Evolutionary conservation across 2,113 vertebrate species (phyloP).

Genomic region (Porphyrio hochstetteri): DNA sequence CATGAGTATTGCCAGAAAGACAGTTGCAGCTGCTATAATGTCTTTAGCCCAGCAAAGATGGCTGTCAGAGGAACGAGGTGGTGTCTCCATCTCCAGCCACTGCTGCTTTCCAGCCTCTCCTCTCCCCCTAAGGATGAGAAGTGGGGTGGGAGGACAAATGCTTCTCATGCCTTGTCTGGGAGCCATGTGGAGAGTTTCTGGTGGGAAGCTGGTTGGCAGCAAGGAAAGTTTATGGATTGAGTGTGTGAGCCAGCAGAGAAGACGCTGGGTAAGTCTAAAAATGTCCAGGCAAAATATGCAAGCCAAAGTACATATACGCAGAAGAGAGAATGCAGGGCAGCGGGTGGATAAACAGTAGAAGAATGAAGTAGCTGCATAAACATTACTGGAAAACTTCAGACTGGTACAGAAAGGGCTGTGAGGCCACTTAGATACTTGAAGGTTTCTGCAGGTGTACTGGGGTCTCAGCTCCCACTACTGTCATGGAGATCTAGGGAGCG

Average conservation of each 20-base stretch:
- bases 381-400: conserved; percentile 18
- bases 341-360: not conserved
- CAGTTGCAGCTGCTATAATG: not conserved
- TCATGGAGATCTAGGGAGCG: not conserved
- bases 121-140: not conserved
- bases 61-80: not conserved
- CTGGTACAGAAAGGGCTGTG: not conserved
- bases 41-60: not conserved
- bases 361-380: conserved; percentile 28
- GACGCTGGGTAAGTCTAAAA: conserved; percentile 31
- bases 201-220: conserved; percentile 37
- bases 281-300: not conserved
- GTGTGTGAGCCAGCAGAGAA: conserved; percentile 21
- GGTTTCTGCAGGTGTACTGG: not conserved
- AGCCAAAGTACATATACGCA: not conserved
- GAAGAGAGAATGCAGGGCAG: conserved; percentile 25
- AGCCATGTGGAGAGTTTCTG: conserved; percentile 30
- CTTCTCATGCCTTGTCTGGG: not conserved
- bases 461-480: not conserved
- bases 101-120: not conserved
- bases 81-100: not conserved
- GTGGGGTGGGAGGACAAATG: not conserved
- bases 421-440: not conserved
- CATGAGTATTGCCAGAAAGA: not conserved
- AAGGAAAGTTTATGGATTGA: not conserved